Evolutionary conservation across 1,140 invertebrate genomes (phyloP).

Genomic region (Leptinotarsa undecemlineata): DNA sequence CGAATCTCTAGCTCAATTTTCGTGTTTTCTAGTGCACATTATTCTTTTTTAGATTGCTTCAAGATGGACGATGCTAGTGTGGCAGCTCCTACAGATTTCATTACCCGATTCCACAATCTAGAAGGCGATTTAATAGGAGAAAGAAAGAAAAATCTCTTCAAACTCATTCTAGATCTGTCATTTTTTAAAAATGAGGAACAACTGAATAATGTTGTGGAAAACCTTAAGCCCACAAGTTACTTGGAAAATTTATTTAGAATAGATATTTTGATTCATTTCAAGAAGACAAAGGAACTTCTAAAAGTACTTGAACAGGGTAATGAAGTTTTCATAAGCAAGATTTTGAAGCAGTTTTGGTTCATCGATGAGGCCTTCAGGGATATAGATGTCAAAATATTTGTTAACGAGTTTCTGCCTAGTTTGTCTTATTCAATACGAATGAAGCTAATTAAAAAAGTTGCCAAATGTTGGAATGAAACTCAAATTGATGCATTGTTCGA

Average conservation of each 20-base stretch:
- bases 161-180: constrained; percentile 16
- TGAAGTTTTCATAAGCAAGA: constrained; percentile 33
- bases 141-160: constrained; percentile 29
- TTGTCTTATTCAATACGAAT: constrained; percentile 29
- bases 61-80: neutral
- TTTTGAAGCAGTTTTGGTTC: constrained; percentile 32
- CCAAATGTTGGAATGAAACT: constrained; percentile 6
- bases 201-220: constrained; percentile 19
- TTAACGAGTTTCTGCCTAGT: constrained; percentile 30
- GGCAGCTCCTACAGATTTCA: constrained; percentile 14
- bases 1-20: too few species aligned
- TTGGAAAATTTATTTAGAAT: constrained; percentile 30
- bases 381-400: constrained; percentile 12
- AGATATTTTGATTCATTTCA: constrained; percentile 30
- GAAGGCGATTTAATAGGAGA: constrained; percentile 26
- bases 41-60: too few species aligned
- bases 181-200: neutral
- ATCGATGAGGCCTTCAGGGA: constrained; percentile 24
- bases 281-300: constrained; percentile 10
- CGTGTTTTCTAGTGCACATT: too few species aligned
- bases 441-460: constrained; percentile 30
- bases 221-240: constrained; percentile 23
- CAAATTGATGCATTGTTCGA: constrained; percentile 29
- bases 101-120: constrained; percentile 23
- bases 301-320: constrained; percentile 32